These are phyloP conservation scores for Vipera ursinii DNA, from an alignment of 2,797 vertebrate genomes.

Conservation along the genomic window DNA sequence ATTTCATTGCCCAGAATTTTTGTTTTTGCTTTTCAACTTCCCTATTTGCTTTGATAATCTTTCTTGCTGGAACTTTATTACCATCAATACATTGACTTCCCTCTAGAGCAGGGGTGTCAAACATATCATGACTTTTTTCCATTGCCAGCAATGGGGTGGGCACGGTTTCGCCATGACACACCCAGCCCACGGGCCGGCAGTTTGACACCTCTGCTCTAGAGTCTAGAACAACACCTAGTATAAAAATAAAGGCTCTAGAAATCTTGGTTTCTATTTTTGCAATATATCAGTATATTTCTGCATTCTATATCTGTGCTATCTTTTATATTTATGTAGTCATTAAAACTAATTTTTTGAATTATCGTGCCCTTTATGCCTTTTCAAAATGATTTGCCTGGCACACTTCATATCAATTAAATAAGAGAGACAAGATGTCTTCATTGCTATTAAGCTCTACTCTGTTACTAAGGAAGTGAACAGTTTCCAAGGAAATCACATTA, in stretches of 20 bases:
- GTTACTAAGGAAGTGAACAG: slow-evolving; percentile 64
- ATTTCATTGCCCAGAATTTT: neutral
- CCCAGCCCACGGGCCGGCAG: no score
- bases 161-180: no score
- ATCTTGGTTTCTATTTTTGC: neutral
- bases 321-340: neutral
- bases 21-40: neutral
- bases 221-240: no score
- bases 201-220: no score
- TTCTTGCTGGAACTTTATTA: neutral
- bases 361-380: rapidly evolving
- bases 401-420: slow-evolving; percentile 38
- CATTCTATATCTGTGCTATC: neutral
- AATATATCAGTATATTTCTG: neutral
- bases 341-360: slow-evolving; percentile 11
- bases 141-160: no score
- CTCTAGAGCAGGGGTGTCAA: neutral
- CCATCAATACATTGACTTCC: neutral
- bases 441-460: slow-evolving; percentile 50
- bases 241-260: neutral
- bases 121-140: no score
- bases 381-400: slow-evolving; percentile 41
- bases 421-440: slow-evolving; percentile 36
- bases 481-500: slow-evolving; percentile 61
- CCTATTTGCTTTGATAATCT: neutral